Base-by-base conservation (phyloP, 2,888 invertebrate genomes). In the Saturnia pavonia region DNA sequence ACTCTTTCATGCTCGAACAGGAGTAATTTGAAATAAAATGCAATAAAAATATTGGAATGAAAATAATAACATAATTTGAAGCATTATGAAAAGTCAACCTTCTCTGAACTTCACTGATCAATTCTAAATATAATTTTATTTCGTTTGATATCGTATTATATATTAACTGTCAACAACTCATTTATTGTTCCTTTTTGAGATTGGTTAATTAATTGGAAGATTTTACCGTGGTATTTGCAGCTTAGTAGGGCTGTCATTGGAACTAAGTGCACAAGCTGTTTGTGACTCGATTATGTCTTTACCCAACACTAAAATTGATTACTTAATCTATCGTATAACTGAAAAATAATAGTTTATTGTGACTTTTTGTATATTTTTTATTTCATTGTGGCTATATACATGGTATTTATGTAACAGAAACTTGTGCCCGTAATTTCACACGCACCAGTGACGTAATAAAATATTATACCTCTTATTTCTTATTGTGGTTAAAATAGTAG, bases 341-440 rank as follows among this genome's bases (percentile, higher is more conserved):
- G 65, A 65, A 65, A 65, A 65, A 65, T 65, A 65, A 65, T 65
- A 8, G 65, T 40, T 65, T 63, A 63, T 34, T 63, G 34, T 65
- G 19, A 19, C n/a, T 65, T 40, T 65, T 65, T 40, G 22, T 57
- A 6, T 34, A 34, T 60, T 6, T 57, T 27, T 57, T 57, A 27
- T 60, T 60, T 25, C 57, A 25, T 9, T 25, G 14, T 60, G 57
- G 3, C 27, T 60, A 14, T n/a, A 51, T 22, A 25, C 57, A 12
- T 57, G 25, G 14, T 22, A 11, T 60, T 60, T 60, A 60, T 60
- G 27, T 60, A 60, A 60, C 19, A 51, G 19, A 19, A 19, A 19
- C 43, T 9, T 9, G 43, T 43, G 4, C 43, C 43, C 43, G 43
- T 43, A 9, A 43, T 43, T 43, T 43, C 43, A 43, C 54, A 22